Evolutionary conservation across 2,888 invertebrate species (phyloP).

Genomic region (Synergus japonicus): DNA sequence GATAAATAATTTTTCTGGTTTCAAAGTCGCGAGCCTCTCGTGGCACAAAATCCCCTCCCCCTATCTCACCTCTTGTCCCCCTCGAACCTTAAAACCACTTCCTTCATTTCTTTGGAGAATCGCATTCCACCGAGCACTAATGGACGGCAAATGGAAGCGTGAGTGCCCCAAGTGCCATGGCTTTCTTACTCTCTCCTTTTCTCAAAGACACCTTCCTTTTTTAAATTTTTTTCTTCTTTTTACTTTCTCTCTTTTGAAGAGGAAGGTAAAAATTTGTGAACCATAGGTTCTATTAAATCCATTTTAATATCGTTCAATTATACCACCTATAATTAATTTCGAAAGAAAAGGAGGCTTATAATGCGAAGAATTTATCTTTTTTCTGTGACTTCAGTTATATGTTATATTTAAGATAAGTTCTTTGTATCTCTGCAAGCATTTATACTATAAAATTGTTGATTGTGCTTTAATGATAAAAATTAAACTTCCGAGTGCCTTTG

Average conservation of each 20-base stretch:
- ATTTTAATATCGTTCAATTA: no score
- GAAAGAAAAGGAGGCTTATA: no score
- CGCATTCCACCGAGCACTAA: conserved; percentile 45
- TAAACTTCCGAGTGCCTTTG: no score
- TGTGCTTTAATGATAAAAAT: background rate
- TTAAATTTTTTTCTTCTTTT: background rate
- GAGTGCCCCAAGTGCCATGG: conserved; percentile 44
- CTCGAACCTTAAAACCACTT: conserved; percentile 41
- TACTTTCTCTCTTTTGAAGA: background rate
- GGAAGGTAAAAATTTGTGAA: background rate
- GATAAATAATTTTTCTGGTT: background rate
- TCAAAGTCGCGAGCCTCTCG: conserved; percentile 17
- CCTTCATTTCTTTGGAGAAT: conserved; percentile 42
- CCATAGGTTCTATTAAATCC: background rate
- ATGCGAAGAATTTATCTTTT: no score
- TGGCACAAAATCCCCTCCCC: conserved; percentile 33
- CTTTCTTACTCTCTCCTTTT: conserved; percentile 41
- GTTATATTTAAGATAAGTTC: background rate
- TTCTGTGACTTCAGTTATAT: no score
- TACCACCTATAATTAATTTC: no score
- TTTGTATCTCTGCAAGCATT: background rate
- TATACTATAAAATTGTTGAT: background rate
- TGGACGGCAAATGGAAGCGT: conserved; percentile 45
- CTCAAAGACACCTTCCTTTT: background rate
- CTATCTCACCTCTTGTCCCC: background rate